A percentile compares a stretch with the other conserved stretches of the same genome.
These are phyloP conservation scores for Bombus sibiricus DNA, from an alignment of 1,140 invertebrate genomes.

Conservation along the genomic window DNA sequence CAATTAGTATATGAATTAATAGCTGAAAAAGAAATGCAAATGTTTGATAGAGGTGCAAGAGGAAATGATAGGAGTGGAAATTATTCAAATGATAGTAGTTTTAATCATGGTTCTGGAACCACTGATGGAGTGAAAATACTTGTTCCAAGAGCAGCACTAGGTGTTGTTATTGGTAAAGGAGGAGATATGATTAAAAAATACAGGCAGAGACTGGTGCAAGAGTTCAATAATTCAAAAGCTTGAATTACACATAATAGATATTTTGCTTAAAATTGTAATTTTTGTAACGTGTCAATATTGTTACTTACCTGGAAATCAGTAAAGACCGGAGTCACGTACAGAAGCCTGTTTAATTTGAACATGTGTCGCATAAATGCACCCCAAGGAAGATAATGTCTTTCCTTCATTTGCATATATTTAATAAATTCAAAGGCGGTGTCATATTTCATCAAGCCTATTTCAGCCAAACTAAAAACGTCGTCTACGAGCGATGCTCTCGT, in stretches of 20 bases:
- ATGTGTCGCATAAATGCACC: slow-evolving; percentile 82
- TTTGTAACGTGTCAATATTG: neutral
- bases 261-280: too few relatives aligned
- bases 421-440: slow-evolving; percentile 85
- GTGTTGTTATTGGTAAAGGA: too few relatives aligned
- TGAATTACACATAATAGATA: too few relatives aligned
- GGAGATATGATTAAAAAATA: too few relatives aligned
- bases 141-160: slow-evolving; percentile 65
- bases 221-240: slow-evolving; percentile 85
- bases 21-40: slow-evolving; percentile 93
- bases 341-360: slow-evolving; percentile 78
- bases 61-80: slow-evolving; percentile 78
- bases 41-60: slow-evolving; percentile 82
- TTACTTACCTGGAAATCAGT: slow-evolving; percentile 30
- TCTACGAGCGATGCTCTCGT: slow-evolving; percentile 85
- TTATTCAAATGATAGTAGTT: slow-evolving; percentile 76
- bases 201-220: slow-evolving; percentile 83
- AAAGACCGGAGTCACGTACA: slow-evolving; percentile 70
- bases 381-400: slow-evolving; percentile 86
- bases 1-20: slow-evolving; percentile 96
- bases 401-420: slow-evolving; percentile 84
- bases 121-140: slow-evolving; percentile 80
- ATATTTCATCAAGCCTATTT: slow-evolving; percentile 84
- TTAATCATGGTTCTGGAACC: slow-evolving; percentile 72
- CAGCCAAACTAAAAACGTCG: slow-evolving; percentile 83